phyloP scores from a whole-genome alignment of 1,140 invertebrate species.

The Brachionus sp. region DNA sequence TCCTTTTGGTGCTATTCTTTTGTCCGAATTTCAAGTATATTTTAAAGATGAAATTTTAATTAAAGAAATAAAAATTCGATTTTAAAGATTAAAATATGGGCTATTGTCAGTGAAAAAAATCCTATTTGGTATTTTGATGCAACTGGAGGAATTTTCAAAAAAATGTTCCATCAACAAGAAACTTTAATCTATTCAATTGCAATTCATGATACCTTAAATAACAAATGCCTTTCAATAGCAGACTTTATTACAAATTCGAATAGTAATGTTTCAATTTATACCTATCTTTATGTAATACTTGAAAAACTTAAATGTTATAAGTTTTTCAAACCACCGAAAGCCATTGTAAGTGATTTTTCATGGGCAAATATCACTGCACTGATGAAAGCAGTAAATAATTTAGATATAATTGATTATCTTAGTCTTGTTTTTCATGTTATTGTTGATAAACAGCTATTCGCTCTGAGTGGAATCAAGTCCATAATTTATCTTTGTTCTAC shows the following conservation, averaged over 20 bases:
- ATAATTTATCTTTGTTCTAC: neutral
- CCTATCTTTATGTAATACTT: neutral
- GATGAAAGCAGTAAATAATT: neutral
- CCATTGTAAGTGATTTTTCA: neutral
- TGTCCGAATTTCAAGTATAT: neutral
- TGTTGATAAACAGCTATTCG: neutral
- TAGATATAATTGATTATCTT: neutral
- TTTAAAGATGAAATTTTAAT: neutral
- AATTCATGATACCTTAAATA: neutral
- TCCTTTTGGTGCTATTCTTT: neutral
- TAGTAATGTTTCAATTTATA: neutral
- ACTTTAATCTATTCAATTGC: neutral
- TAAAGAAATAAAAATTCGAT: neutral
- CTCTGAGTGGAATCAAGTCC: neutral
- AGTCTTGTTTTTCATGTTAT: neutral
- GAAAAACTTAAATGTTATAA: constrained; percentile 3
- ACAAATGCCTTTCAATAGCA: neutral
- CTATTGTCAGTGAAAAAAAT: neutral
- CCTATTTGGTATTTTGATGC: constrained; percentile 6
- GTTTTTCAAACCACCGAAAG: neutral
- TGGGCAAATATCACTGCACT: neutral
- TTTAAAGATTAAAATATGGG: neutral
- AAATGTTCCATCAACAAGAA: neutral
- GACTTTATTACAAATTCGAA: neutral
- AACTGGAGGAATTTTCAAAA: neutral